Conservation (phyloP, 2,113 vertebrate genomes). For the Gymnogyps californianus region DNA sequence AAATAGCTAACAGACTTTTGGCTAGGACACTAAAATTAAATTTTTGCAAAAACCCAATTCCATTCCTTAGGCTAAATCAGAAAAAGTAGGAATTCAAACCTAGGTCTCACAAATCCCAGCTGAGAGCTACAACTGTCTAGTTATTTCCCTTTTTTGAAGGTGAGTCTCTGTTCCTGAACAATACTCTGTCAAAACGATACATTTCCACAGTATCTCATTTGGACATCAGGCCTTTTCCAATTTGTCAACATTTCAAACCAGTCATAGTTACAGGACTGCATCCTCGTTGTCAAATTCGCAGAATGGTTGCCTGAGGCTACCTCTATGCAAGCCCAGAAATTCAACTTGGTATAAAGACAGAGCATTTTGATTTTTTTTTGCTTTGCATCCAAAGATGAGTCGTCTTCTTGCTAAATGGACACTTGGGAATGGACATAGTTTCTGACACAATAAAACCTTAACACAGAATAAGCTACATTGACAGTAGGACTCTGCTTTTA, state of each 20-base stretch:
- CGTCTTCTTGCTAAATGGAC: background rate
- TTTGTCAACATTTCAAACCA: constrained; percentile 15
- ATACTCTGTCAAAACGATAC: background rate
- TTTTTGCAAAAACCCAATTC: background rate
- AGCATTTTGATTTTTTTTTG: background rate
- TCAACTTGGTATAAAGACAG: background rate
- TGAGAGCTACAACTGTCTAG: background rate
- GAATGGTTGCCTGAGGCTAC: constrained; percentile 1
- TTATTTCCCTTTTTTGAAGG: background rate
- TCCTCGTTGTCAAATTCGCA: background rate
- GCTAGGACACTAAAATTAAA: background rate
- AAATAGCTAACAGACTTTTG: background rate
- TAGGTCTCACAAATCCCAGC: background rate
- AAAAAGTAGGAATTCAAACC: background rate
- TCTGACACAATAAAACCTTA: background rate
- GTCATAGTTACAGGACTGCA: background rate
- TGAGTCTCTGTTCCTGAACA: background rate
- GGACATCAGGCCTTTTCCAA: background rate
- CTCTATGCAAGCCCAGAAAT: background rate
- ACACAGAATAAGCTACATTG: background rate
- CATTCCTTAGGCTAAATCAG: background rate
- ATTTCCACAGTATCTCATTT: background rate
- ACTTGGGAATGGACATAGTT: background rate
- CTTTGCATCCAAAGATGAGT: background rate
- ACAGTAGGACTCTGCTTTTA: background rate